phyloP scores from a whole-genome alignment of 2,113 vertebrate genomes.

The Coreoperca whiteheadi region DNA sequence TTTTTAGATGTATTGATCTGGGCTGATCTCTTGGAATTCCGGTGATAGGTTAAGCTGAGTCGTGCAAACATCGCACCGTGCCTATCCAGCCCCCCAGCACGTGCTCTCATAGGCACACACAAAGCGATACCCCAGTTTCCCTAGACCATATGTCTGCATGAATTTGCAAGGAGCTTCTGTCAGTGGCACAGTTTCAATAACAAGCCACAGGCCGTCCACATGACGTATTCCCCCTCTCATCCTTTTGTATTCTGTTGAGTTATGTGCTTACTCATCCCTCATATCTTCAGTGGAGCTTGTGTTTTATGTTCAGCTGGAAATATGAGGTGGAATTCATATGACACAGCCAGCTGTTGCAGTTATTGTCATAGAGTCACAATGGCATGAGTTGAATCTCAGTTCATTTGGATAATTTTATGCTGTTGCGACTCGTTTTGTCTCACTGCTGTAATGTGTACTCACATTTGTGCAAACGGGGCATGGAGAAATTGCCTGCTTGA shows the following conservation, averaged over 20 bases:
- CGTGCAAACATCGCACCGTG: background rate
- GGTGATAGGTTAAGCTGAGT: background rate
- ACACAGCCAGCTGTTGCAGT: conserved; percentile 58
- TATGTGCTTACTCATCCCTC: conserved; percentile 54
- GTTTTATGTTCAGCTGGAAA: conserved; percentile 56
- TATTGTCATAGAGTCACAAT: conserved; percentile 51
- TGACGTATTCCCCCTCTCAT: conserved; percentile 38
- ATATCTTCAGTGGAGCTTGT: conserved; percentile 45
- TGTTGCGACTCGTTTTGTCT: conserved; percentile 25
- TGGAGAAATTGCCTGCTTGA: conserved; percentile 46
- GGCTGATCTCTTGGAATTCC: background rate
- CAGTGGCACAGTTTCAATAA: conserved; percentile 47
- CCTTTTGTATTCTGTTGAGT: conserved; percentile 53
- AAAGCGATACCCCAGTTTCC: conserved; percentile 26
- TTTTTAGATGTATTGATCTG: conserved; percentile 20
- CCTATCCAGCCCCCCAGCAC: background rate
- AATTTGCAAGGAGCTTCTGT: conserved; percentile 49
- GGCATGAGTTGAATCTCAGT: conserved; percentile 56
- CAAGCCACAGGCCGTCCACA: conserved; percentile 24
- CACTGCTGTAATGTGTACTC: conserved; percentile 36
- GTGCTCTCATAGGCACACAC: conserved; percentile 22
- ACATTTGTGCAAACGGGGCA: conserved; percentile 53
- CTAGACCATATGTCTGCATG: conserved; percentile 42
- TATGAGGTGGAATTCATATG: conserved; percentile 51
- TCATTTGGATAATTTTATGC: conserved; percentile 60